Percentiles rank a stretch among this genome's conserved stretches.
These are phyloP conservation scores for Leptocoma aspasia DNA, from an alignment of 2,113 vertebrate species.

Conservation along the genomic window DNA sequence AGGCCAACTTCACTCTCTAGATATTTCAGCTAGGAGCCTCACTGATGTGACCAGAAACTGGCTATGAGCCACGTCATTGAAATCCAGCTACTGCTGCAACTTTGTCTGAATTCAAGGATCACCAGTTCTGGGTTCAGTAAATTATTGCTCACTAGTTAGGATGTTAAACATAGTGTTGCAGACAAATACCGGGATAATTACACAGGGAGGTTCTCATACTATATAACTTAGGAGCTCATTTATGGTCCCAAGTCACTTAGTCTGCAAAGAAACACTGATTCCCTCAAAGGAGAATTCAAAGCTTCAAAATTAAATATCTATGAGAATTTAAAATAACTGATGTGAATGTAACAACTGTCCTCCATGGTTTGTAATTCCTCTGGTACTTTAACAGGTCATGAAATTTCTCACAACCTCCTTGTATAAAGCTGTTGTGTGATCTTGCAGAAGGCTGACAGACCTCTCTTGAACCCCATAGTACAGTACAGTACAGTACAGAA, in stretches of 20 bases:
- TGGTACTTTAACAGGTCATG: background rate
- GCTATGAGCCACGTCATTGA: background rate
- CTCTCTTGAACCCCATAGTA: background rate
- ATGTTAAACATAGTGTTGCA: background rate
- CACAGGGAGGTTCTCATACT: background rate
- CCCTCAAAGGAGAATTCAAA: background rate
- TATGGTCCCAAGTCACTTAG: background rate
- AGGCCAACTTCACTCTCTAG: background rate
- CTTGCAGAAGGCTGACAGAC: background rate
- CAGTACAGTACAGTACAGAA: background rate
- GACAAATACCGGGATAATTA: constrained; percentile 9
- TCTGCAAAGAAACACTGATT: background rate
- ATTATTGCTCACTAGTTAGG: background rate
- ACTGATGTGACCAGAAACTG: background rate
- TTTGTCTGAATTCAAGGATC: background rate
- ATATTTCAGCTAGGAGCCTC: background rate
- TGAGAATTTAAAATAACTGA: background rate
- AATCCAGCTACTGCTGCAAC: background rate
- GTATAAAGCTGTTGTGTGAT: background rate
- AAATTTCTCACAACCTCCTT: background rate
- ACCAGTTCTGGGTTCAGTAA: background rate
- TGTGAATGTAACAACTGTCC: background rate
- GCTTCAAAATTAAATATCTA: background rate
- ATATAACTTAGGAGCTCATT: background rate
- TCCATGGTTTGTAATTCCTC: background rate